These are phyloP conservation scores for Dromiciops gliroides DNA, from an alignment of 2,113 vertebrate species.

Conservation along the genomic window DNA sequence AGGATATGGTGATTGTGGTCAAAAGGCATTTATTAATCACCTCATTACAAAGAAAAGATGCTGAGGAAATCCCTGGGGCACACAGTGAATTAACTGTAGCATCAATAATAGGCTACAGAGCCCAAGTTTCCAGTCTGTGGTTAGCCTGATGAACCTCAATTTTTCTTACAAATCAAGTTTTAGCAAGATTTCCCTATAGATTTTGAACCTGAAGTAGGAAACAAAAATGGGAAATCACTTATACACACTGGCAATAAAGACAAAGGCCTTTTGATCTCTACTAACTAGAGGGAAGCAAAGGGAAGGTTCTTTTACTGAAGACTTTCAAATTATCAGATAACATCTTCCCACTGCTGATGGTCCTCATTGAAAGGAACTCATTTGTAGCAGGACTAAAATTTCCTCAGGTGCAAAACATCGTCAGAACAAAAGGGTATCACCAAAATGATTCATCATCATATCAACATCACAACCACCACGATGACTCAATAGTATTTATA, in stretches of 20 bases:
- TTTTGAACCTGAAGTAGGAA: no score
- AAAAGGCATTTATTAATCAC: not conserved
- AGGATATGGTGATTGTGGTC: not conserved
- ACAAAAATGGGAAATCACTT: not conserved
- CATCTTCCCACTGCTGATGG: not conserved
- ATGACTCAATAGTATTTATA: not conserved
- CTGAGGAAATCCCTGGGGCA: not conserved
- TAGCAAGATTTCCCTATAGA: not conserved
- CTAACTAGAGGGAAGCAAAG: not conserved
- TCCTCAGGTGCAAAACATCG: not conserved
- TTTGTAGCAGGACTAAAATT: not conserved
- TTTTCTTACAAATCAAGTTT: not conserved
- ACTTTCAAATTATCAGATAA: not conserved
- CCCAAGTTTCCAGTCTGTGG: no score
- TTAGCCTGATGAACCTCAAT: not conserved
- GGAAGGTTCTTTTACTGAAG: not conserved
- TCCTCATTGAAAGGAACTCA: not conserved
- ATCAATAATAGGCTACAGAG: not conserved
- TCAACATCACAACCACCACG: not conserved
- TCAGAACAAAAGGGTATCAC: not conserved
- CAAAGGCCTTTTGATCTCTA: not conserved
- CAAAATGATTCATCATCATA: not conserved
- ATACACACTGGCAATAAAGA: not conserved
- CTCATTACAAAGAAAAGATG: no score
- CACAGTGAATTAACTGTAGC: not conserved